Conservation (phyloP, 2,888 invertebrate genomes). For the Archips xylosteana region DNA sequence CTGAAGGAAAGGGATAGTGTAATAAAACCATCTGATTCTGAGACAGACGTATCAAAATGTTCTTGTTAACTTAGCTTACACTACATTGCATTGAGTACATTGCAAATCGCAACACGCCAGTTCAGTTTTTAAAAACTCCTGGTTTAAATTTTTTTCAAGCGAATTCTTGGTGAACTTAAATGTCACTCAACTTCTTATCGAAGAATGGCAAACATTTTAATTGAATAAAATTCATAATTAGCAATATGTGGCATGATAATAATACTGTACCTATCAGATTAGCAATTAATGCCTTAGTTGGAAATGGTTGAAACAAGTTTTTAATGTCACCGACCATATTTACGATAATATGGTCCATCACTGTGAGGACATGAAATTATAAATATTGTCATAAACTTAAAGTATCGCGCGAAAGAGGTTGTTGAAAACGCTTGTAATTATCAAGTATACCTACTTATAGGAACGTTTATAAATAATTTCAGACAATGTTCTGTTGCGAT, state of each 20-base stretch:
- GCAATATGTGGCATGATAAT: slow-evolving; percentile 15
- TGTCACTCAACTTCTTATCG: neutral
- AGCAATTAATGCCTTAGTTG: slow-evolving; percentile 1
- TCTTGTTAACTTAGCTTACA: slow-evolving; percentile 68
- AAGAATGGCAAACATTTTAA: slow-evolving; percentile 13
- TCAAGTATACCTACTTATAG: neutral
- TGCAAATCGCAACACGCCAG: slow-evolving; percentile 47
- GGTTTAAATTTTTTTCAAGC: neutral
- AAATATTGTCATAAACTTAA: neutral
- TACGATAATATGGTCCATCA: neutral
- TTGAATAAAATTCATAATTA: slow-evolving; percentile 14
- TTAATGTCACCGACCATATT: slow-evolving; percentile 18
- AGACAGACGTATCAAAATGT: slow-evolving; percentile 80
- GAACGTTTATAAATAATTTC: slow-evolving; percentile 13
- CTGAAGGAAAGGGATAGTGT: slow-evolving; percentile 79
- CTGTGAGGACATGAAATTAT: neutral
- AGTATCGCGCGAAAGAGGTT: neutral
- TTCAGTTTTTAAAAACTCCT: slow-evolving; percentile 9
- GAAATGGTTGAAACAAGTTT: neutral
- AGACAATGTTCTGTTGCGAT: slow-evolving; percentile 26
- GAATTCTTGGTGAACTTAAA: neutral
- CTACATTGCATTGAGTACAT: slow-evolving; percentile 36
- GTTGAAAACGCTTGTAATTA: neutral
- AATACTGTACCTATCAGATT: slow-evolving; percentile 10
- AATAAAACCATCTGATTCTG: slow-evolving; percentile 79